Percentiles rank a stretch among this genome's conserved stretches.
Conservation (phyloP, 1,140 invertebrate genomes). For the Euura lappo region DNA sequence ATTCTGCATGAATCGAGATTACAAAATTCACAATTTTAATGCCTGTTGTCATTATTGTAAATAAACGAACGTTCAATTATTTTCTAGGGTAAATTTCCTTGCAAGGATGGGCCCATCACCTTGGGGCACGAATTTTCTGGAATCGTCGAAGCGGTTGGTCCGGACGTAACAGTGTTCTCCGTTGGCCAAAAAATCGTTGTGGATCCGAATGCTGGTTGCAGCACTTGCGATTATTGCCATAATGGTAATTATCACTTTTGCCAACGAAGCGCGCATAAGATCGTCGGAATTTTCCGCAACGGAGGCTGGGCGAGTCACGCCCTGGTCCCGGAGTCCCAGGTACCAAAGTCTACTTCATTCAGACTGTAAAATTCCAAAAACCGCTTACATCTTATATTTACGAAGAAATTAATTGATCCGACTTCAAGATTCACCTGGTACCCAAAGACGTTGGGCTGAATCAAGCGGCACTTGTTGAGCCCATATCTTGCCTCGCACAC, state of each 20-base stretch:
- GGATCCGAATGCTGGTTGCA: conserved; percentile 66
- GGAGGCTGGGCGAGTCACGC: conserved; percentile 68
- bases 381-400: not conserved
- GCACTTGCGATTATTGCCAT: conserved; percentile 60
- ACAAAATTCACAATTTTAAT: no score
- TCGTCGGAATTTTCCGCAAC: conserved; percentile 64
- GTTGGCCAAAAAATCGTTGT: conserved; percentile 66
- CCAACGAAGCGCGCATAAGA: conserved; percentile 59
- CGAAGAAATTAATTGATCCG: not conserved
- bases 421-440: not conserved
- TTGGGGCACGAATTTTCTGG: conserved; percentile 72
- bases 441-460: not conserved
- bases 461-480: conserved; percentile 64
- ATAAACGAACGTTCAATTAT: no score
- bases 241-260: conserved; percentile 64
- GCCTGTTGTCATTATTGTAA: no score
- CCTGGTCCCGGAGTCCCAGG: conserved; percentile 58
- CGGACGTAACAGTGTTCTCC: conserved; percentile 61
- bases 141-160: conserved; percentile 60
- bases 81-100: conserved; percentile 63
- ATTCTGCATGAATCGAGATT: no score
- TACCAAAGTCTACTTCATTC: conserved; percentile 31
- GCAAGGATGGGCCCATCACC: conserved; percentile 55
- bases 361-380: no score
- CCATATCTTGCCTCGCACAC: conserved; percentile 66